Evolutionary conservation across 1,140 invertebrate species (phyloP), one percentile per base, ranked within the genome.

Genomic region (Drosophila navojoa): DNA sequence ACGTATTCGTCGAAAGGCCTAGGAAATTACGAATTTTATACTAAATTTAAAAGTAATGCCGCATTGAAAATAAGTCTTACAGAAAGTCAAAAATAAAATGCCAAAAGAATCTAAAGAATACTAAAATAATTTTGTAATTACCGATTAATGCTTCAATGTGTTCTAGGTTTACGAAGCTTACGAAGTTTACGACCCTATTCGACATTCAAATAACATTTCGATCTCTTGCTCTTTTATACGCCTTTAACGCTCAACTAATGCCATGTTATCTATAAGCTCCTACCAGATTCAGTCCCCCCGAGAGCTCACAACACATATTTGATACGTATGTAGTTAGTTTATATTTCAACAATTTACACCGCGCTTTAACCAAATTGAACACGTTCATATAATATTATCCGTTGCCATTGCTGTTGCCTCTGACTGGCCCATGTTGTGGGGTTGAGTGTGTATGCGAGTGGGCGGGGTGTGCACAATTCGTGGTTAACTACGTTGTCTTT

Each of bases 271-370:
- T 29, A 0, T 1, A 4, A 29, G 27, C 5, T 29, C 4, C 4
- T 29, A 5, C 27, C 0, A 29, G 27, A 29, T 6, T 29, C 27
- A 29, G 27, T 6, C 5, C 5, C 4, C 5, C 27, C n/a, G n/a
- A 22, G 19, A 22, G 19, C 27, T 44, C 42, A 44, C 42, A 44
- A 42, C 40, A 42, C 13, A 63, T 6, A 5, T 67, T 32, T 66
- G 54, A 35, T 71, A 45, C 59, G 62, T 69, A 66, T 69, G 44
- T 76, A 70, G 70, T 35, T 80, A 59, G 50, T 74, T 74, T 76
- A 63, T 82, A 70, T 86, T 87, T 87, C 67, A 81, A 87, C 81
- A 86, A 87, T 89, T 82, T 89, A 89, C 84, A 87, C 76, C 66
- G 78, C 54, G 66, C 69, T 87, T 79, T 89, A 82, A 82, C 82